Base-by-base conservation (phyloP, 2,888 invertebrate species). In the Blastobasis lacticolella region DNA sequence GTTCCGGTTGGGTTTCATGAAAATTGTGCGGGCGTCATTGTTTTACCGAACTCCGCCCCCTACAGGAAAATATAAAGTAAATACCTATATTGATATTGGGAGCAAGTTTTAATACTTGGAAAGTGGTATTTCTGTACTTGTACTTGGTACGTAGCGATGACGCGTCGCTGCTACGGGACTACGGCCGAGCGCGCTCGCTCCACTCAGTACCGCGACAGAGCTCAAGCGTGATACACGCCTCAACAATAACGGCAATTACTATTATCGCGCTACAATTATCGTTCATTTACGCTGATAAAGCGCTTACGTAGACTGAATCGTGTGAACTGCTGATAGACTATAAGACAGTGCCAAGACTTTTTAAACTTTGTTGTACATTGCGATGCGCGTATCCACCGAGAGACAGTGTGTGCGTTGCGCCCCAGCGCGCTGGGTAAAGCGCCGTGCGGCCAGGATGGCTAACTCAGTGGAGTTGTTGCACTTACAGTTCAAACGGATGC, bases 401-500 rank as follows among this genome's bases (percentile, higher is more conserved):
- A 83, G 73, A 80, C 81, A 81, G 72, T 81, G 71, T 64, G 71
- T 77, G 64, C 77, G 79, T 66, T 73, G 70, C 56, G 72, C 76
- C 54, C 71, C 81, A 49, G 71, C 79, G 45, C 76, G 80, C 57
- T 87, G 88, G 87, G 51, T 86, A 50, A 73, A 78, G 56, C 76
- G 71, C 56, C 78, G 80, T 49, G 76, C 78, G 42, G 67, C 74
- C 23, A 81, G 63, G 59, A 82, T 88, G 80, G 81, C 85, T 51
- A 74, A 81, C 62, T 85, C 83, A 78, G 77, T 87, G 64, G 83
- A 85, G 66, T 66, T 84, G 62, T 85, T 87, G 73, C 85, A 79
- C 66, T 80, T 82, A 66, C 93, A 99, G 98, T 99, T 99, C 92
- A 99, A 99, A 89, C 94, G 98, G 81, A 98, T 99, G 98, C 93